Evolutionary conservation across 64 coral and sea anemone genomes (phyloP).

Genomic region (Cladopsammia gracilis): DNA sequence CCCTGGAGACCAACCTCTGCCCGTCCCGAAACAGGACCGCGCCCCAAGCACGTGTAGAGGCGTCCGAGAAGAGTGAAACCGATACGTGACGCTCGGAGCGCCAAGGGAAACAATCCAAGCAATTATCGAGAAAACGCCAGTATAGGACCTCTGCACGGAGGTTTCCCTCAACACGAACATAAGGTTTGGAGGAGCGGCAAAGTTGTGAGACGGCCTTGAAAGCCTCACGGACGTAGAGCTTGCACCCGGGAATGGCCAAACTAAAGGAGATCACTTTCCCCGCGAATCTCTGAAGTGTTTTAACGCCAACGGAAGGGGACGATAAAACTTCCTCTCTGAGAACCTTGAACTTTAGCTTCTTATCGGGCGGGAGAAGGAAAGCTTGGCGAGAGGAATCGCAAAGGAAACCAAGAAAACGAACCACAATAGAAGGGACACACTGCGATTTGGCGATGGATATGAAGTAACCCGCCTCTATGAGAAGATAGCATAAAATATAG

Average conservation of each 20-base stretch:
- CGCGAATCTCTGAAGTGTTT: constrained; percentile 42
- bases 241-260: constrained; percentile 45
- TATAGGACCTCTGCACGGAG: constrained; percentile 7
- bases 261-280: constrained; percentile 42
- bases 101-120: constrained; percentile 40
- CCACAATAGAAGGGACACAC: background rate
- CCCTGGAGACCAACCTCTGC: constrained; percentile 6
- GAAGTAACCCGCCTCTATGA: constrained; percentile 16
- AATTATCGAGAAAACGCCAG: constrained; percentile 59
- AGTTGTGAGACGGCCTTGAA: constrained; percentile 56
- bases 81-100: too few relatives aligned
- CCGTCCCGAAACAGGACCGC: background rate
- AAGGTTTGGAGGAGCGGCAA: background rate
- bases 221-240: constrained; percentile 11
- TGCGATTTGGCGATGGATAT: background rate
- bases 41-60: constrained; percentile 53
- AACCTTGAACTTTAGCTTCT: constrained; percentile 26
- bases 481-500: constrained; percentile 30
- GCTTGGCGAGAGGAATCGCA: constrained; percentile 21
- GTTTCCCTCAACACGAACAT: background rate
- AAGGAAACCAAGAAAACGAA: constrained; percentile 17
- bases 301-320: background rate
- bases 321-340: constrained; percentile 29
- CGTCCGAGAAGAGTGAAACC: constrained; percentile 40
- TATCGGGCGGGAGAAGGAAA: constrained; percentile 12